phyloP scores from a whole-genome alignment of 2,797 vertebrate genomes.

The Aldrovandia affinis region DNA sequence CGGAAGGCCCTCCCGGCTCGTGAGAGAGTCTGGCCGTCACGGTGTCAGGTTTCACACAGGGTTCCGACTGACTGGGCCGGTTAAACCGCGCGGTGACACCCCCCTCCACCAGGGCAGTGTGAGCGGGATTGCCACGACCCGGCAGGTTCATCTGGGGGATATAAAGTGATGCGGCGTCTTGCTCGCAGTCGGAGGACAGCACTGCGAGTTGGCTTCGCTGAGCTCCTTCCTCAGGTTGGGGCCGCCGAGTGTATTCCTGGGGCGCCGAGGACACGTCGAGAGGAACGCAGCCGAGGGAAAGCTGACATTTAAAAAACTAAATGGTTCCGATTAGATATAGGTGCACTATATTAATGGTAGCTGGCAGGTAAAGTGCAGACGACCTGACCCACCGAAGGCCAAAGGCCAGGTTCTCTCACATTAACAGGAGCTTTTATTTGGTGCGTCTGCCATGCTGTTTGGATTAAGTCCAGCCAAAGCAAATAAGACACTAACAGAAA shows the following conservation, averaged over 20 bases:
- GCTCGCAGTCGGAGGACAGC: not conserved
- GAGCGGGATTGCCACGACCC: conserved; percentile 6
- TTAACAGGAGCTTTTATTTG: too few species aligned
- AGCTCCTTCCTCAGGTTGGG: not conserved
- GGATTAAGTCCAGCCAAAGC: too few species aligned
- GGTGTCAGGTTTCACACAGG: conserved; percentile 42
- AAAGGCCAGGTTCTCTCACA: too few species aligned
- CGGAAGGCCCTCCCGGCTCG: not conserved
- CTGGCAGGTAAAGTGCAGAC: too few species aligned
- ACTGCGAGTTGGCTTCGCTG: not conserved
- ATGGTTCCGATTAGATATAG: not conserved
- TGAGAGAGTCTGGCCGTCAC: conserved; percentile 33
- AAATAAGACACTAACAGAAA: too few species aligned
- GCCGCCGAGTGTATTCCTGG: not conserved
- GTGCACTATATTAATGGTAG: too few species aligned
- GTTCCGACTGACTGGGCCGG: conserved; percentile 36
- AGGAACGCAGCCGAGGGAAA: not conserved
- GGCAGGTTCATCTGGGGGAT: conserved; percentile 1
- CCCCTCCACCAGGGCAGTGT: not conserved
- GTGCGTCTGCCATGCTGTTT: too few species aligned
- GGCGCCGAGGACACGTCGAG: not conserved
- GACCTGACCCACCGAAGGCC: too few species aligned
- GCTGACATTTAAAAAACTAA: too few species aligned
- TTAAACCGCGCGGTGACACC: conserved; percentile 15
- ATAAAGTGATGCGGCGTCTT: not conserved